phyloP scores from a whole-genome alignment of 2,888 invertebrate genomes.

The Corythucha ciliata region DNA sequence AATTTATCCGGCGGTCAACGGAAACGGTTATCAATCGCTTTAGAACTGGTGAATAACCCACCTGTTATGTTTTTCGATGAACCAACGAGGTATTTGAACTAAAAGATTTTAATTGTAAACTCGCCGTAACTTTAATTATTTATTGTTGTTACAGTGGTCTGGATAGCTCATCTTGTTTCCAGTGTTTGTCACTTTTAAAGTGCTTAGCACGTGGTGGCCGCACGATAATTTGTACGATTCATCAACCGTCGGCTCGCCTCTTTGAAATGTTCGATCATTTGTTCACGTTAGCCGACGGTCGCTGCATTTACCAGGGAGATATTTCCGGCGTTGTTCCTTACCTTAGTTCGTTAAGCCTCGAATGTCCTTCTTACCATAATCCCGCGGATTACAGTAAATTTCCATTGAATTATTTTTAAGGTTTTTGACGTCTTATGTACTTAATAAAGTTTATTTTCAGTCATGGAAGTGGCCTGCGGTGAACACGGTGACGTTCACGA shows the following conservation, averaged over 20 bases:
- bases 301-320: slow-evolving; percentile 84
- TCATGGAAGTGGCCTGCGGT: slow-evolving; percentile 91
- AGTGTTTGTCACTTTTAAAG: slow-evolving; percentile 80
- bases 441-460: slow-evolving; percentile 45
- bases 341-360: slow-evolving; percentile 69
- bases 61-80: slow-evolving; percentile 74
- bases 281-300: slow-evolving; percentile 84
- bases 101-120: background rate
- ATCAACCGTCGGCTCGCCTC: slow-evolving; percentile 88
- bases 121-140: background rate
- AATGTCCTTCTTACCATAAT: slow-evolving; percentile 92
- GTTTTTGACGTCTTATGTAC: background rate
- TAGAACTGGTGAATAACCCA: slow-evolving; percentile 73
- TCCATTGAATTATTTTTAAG: background rate
- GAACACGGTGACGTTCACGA: slow-evolving; percentile 87
- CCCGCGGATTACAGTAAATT: slow-evolving; percentile 83
- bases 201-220: slow-evolving; percentile 75
- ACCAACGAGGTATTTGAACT: slow-evolving; percentile 59
- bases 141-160: slow-evolving; percentile 55
- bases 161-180: slow-evolving; percentile 90
- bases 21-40: slow-evolving; percentile 63
- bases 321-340: slow-evolving; percentile 79
- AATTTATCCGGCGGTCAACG: slow-evolving; percentile 66
- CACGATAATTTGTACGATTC: slow-evolving; percentile 91
- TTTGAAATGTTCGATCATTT: slow-evolving; percentile 94